These are phyloP conservation scores for Folsomia candida DNA, from an alignment of 2,888 invertebrate species.

Conservation along the genomic window DNA sequence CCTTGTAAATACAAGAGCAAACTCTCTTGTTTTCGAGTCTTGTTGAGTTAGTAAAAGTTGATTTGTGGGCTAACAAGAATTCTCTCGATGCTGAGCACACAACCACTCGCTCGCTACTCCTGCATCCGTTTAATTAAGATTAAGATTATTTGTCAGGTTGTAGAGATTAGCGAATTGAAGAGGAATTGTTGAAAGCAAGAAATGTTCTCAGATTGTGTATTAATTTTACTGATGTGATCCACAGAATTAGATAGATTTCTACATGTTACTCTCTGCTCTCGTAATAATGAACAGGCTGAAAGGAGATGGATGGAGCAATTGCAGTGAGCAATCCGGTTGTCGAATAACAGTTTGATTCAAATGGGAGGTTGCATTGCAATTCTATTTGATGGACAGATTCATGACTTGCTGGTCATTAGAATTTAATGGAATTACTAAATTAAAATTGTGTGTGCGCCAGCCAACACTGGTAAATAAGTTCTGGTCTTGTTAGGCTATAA, in stretches of 20 bases:
- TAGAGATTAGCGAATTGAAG: neutral
- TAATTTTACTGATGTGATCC: neutral
- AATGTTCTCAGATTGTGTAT: neutral
- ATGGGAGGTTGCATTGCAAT: neutral
- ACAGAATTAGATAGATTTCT: too few relatives aligned
- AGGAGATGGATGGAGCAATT: conserved; percentile 14
- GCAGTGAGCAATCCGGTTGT: conserved; percentile 35
- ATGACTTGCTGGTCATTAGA: neutral
- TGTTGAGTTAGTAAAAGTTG: neutral
- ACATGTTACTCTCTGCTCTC: too few relatives aligned
- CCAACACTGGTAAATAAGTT: too few relatives aligned
- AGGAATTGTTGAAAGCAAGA: conserved; percentile 5
- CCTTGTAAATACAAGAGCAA: neutral
- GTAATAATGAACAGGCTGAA: too few relatives aligned
- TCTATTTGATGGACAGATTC: conserved; percentile 2
- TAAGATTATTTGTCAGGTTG: conserved; percentile 6
- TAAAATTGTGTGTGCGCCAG: too few relatives aligned
- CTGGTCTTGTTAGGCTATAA: neutral
- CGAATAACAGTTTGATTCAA: conserved; percentile 18
- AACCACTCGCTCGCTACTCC: neutral
- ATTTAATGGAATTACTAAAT: neutral
- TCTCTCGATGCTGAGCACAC: too few relatives aligned
- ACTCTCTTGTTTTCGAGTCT: neutral
- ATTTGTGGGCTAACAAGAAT: neutral
- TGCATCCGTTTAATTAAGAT: neutral